Conservation (phyloP, 2,113 vertebrate species). For the Plestiodon gilberti region DNA sequence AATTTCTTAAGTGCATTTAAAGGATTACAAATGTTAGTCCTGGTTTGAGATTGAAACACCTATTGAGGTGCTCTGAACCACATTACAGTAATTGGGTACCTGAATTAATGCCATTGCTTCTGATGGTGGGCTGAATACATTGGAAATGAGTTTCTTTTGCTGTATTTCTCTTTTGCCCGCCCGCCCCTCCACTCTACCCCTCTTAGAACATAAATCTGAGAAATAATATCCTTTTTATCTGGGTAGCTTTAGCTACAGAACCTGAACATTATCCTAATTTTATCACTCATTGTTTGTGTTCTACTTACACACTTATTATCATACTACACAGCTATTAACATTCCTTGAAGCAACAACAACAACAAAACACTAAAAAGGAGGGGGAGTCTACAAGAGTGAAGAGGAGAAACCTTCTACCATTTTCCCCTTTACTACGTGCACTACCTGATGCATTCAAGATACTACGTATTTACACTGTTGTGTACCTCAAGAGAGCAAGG, state of each 20-base stretch:
- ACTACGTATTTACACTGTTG: slow-evolving; percentile 48
- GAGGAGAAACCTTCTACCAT: slow-evolving; percentile 6
- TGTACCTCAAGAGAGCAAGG: slow-evolving; percentile 49
- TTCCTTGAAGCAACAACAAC: slow-evolving; percentile 14
- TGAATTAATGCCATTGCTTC: slow-evolving; percentile 81
- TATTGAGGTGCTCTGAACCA: slow-evolving; percentile 82
- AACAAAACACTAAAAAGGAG: too few species aligned
- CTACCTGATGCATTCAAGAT: slow-evolving; percentile 55
- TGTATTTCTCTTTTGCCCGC: slow-evolving; percentile 61
- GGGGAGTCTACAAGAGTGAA: background rate
- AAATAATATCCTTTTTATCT: slow-evolving; percentile 64
- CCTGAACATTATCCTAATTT: slow-evolving; percentile 62
- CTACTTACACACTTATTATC: slow-evolving; percentile 41
- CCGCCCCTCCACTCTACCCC: too few species aligned
- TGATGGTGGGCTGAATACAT: slow-evolving; percentile 68
- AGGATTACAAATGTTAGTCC: slow-evolving; percentile 96
- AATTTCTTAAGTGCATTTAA: slow-evolving; percentile 99
- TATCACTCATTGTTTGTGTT: slow-evolving; percentile 54
- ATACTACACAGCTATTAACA: slow-evolving; percentile 27
- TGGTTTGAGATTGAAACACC: slow-evolving; percentile 85
- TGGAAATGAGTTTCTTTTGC: slow-evolving; percentile 67
- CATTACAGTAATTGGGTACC: slow-evolving; percentile 92
- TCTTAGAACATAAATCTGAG: slow-evolving; percentile 63
- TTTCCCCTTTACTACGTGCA: slow-evolving; percentile 39
- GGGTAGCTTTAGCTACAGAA: slow-evolving; percentile 74